phyloP scores from a whole-genome alignment of 2,113 vertebrate species.

The Campylorhamphus procurvoides region DNA sequence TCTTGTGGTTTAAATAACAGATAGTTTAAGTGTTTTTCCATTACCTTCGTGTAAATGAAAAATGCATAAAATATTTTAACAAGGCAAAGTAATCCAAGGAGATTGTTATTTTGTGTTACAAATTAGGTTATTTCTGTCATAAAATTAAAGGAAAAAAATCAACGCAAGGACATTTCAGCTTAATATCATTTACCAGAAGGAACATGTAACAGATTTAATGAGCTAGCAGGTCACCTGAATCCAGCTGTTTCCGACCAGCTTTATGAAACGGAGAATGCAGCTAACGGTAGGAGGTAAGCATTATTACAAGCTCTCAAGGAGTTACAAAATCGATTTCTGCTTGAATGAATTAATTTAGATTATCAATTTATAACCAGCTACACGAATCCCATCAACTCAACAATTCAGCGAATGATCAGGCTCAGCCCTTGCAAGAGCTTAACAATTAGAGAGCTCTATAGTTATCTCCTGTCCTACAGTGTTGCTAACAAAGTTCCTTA shows the following conservation, averaged over 20 bases:
- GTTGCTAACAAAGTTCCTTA: conserved; percentile 8
- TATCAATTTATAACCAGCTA: conserved; percentile 88
- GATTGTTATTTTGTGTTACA: conserved; percentile 88
- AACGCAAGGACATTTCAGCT: conserved; percentile 83
- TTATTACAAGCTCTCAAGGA: conserved; percentile 83
- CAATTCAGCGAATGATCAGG: conserved; percentile 80
- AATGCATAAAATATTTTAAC: conserved; percentile 90
- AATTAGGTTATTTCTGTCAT: conserved; percentile 90
- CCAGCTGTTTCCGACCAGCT: conserved; percentile 88
- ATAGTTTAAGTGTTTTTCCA: conserved; percentile 91
- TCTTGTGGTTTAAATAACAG: conserved; percentile 94
- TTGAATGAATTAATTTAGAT: conserved; percentile 89
- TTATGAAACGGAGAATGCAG: conserved; percentile 78
- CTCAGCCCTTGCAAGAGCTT: conserved; percentile 68
- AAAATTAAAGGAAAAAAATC: conserved; percentile 86
- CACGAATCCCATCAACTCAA: conserved; percentile 81
- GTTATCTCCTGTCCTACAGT: not conserved
- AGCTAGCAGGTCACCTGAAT: conserved; percentile 87
- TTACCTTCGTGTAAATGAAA: conserved; percentile 85
- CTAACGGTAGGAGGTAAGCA: conserved; percentile 82
- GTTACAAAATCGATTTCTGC: conserved; percentile 84
- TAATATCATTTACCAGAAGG: conserved; percentile 87
- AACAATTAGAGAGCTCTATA: conserved; percentile 62
- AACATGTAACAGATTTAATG: conserved; percentile 87
- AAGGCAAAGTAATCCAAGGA: conserved; percentile 86